These are phyloP conservation scores for Cyclina sinensis DNA, from an alignment of 1,140 invertebrate species.

Conservation along the genomic window DNA sequence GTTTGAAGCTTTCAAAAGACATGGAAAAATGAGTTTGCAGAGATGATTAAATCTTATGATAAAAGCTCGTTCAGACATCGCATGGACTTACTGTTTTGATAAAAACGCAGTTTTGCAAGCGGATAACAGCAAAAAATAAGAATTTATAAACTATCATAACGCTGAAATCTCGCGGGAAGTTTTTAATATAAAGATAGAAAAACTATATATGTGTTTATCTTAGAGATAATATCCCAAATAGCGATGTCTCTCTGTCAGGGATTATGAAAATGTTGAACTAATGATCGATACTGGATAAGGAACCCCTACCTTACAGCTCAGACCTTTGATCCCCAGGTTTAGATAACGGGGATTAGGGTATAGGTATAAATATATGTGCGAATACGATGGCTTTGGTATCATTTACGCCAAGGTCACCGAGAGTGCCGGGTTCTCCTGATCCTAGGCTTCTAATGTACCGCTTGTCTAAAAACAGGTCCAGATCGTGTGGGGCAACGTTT, in stretches of 20 bases:
- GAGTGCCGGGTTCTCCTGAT: background rate
- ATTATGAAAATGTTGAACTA: constrained; percentile 18
- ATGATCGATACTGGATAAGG: constrained; percentile 18
- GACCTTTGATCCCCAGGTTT: background rate
- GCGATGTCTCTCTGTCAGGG: background rate
- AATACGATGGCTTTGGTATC: constrained; percentile 6
- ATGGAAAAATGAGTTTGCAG: background rate
- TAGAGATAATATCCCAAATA: background rate
- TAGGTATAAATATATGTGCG: background rate
- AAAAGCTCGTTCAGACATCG: no score
- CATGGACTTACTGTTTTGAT: no score
- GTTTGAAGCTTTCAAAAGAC: background rate
- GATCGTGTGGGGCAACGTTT: constrained; percentile 37
- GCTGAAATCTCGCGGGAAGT: no score
- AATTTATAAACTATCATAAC: no score
- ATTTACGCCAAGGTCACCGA: constrained; percentile 15
- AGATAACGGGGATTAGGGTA: constrained; percentile 1
- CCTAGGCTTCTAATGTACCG: constrained; percentile 61
- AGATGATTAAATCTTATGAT: background rate
- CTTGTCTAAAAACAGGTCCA: constrained; percentile 61
- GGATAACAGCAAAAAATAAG: no score
- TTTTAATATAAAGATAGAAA: background rate
- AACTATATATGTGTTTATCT: background rate
- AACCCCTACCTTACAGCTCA: background rate
- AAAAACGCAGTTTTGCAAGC: no score